A percentile compares a stretch with the other conserved stretches of the same genome.
These are phyloP conservation scores for Strix occidentalis DNA, from an alignment of 2,797 vertebrate species.

Conservation along the genomic window DNA sequence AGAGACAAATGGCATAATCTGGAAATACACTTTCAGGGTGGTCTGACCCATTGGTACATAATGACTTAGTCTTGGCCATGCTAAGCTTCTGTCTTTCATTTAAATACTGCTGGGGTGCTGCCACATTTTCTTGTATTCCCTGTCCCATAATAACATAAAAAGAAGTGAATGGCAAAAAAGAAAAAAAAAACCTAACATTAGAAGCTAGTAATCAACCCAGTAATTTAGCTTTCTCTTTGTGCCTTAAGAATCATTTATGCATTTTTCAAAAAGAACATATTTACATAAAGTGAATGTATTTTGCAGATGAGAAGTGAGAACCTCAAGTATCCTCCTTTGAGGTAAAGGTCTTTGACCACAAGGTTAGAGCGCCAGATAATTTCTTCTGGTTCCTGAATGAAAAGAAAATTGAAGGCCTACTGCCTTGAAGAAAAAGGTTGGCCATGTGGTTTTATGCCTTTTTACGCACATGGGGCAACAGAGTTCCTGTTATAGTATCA, in stretches of 20 bases:
- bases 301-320: neutral
- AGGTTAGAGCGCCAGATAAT: neutral
- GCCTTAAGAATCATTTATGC: neutral
- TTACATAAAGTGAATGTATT: neutral
- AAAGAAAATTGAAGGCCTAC: neutral
- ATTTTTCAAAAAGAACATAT: neutral
- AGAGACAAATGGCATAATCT: neutral
- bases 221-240: neutral
- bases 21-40: neutral
- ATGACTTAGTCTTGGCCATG: fast-evolving
- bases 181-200: neutral
- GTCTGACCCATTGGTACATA: neutral
- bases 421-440: neutral
- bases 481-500: neutral
- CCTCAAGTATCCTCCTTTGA: neutral
- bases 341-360: neutral
- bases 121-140: neutral
- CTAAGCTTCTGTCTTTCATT: neutral
- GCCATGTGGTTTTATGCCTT: neutral
- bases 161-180: neutral
- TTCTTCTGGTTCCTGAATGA: neutral
- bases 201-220: neutral
- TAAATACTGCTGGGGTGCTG: neutral
- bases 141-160: neutral
- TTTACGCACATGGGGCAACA: fast-evolving